These are phyloP conservation scores for Ricordea florida DNA, from an alignment of 92 coral and sea anemone species.

Conservation along the genomic window DNA sequence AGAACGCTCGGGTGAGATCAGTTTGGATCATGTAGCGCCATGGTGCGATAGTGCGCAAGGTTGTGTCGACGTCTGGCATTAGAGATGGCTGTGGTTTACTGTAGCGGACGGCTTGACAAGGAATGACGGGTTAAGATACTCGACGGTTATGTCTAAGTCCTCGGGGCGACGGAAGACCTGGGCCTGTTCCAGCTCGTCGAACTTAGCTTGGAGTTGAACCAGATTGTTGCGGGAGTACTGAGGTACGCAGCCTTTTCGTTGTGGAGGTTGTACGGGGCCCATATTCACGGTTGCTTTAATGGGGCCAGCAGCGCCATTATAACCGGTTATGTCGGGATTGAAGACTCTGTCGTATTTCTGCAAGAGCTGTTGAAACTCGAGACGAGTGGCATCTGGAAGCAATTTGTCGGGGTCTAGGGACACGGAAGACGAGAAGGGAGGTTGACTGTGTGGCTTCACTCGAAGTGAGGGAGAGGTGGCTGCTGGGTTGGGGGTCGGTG, in stretches of 20 bases:
- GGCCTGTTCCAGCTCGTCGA: constrained; percentile 36
- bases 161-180: constrained; percentile 34
- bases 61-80: constrained; percentile 44
- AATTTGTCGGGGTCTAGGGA: constrained; percentile 46
- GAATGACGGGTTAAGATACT: constrained; percentile 45
- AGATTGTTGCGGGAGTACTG: constrained; percentile 19
- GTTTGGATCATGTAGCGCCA: constrained; percentile 41
- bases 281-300: constrained; percentile 16
- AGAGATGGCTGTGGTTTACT: constrained; percentile 34
- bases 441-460: too few relatives aligned
- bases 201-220: constrained; percentile 15
- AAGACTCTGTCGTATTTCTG: constrained; percentile 14
- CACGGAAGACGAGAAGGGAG: constrained; percentile 12
- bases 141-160: constrained; percentile 36
- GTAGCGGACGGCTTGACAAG: constrained; percentile 31
- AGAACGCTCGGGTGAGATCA: constrained; percentile 39
- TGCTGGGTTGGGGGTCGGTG: neutral
- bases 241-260: constrained; percentile 41
- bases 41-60: constrained; percentile 45
- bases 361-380: constrained; percentile 26
- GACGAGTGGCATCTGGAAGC: constrained; percentile 12
- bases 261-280: constrained; percentile 43
- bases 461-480: neutral
- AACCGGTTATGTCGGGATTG: constrained; percentile 29
- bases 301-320: constrained; percentile 49